Percentiles rank a stretch among this genome's conserved stretches.
phyloP scores from a whole-genome alignment of 2,113 vertebrate genomes.

The Accipiter cooperii region DNA sequence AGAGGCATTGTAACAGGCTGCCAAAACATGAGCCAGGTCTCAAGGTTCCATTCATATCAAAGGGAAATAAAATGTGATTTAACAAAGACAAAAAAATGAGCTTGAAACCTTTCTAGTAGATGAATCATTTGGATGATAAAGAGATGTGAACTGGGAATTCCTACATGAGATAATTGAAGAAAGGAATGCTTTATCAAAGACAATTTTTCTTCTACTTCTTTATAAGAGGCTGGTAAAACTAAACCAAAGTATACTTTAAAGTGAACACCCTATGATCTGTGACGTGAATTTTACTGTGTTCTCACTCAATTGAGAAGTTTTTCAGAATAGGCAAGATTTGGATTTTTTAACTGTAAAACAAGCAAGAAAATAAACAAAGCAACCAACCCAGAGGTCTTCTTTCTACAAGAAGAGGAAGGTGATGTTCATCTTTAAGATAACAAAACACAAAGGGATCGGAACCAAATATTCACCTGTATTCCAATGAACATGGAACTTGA shows the following conservation, averaged over 20 bases:
- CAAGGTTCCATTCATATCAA: neutral
- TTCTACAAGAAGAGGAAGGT: neutral
- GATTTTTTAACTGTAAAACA: neutral
- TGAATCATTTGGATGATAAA: neutral
- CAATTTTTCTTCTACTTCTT: neutral
- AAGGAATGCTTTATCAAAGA: conserved; percentile 5
- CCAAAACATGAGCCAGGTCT: neutral
- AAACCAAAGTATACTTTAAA: neutral
- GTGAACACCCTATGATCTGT: neutral
- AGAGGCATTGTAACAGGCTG: neutral
- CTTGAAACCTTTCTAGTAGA: neutral
- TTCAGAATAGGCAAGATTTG: neutral
- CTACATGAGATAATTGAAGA: neutral
- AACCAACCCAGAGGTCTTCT: neutral
- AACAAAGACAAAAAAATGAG: neutral
- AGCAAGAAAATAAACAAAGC: neutral
- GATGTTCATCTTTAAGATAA: neutral
- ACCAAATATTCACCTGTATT: neutral
- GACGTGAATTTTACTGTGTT: neutral
- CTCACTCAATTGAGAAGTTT: neutral
- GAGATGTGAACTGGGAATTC: conserved; percentile 2
- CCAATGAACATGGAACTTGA: neutral
- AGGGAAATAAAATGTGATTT: neutral
- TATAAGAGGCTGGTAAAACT: neutral
- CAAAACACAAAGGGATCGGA: neutral